Base-by-base conservation (phyloP, 2,888 invertebrate genomes). In the Bursaphelenchus okinawaensis region DNA sequence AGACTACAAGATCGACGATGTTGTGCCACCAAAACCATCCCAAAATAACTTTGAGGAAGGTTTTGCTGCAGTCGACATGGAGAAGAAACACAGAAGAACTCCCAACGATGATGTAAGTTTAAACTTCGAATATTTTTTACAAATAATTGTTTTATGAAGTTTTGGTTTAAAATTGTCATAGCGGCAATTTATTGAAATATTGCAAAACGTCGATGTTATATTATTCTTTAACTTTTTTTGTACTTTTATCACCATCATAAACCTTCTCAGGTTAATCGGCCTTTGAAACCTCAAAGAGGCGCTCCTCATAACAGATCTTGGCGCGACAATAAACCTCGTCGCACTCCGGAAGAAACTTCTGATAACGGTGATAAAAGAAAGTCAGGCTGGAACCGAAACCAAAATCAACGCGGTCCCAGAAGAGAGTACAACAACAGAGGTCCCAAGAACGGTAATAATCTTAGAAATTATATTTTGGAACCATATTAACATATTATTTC, bases 1-100 rank as follows among this genome's bases (percentile, higher is more conserved):
- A 20, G 71, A 71, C 59, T 71, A 74, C 52, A 66, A 55, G 51
- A 29, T 55, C 27, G 52, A 55, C 6, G 61, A 67, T 23, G 24
- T 29, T 7, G 4, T 29, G 20, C 28, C 62, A 20, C 54, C 62
- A 6, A 19, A 19, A 22, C 28, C 24, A 16, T n/a, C 22, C 58
- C n/a, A 20, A 26, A 54, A 62, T 24, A 63, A n/a, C 20, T 28
- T 62, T 29, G 52, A 63, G 22, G 52, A 66, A 7, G 63, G 24
- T 22, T 28, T 40, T n/a, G 24, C 51, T 23, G 62, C 63, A 23
- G 51, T 19, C 22, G 22, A 51, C 9, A 55, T 52, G 24, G 62
- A 62, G 24, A 24, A n/a, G 23, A 55, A 61, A 59, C n/a, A 31
- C 20, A 28, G 31, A 19, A 62, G n/a, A 27, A 31, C 23, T 63